Conservation (phyloP, 2,888 invertebrate genomes). For the Onthophagus sagittarius region DNA sequence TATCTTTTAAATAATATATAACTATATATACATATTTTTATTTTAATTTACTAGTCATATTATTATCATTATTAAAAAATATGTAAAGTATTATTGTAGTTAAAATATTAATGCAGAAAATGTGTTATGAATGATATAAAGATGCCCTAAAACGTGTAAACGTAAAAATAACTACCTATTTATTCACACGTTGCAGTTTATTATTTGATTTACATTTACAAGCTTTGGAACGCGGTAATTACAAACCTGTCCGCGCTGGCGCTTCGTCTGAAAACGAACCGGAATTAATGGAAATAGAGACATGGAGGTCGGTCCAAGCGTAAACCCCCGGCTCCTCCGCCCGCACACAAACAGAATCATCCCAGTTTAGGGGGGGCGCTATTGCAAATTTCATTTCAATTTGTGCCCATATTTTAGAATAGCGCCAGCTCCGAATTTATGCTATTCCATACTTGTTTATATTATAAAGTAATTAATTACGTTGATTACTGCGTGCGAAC, state of each 20-base stretch:
- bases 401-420: background rate
- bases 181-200: background rate
- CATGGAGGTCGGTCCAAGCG: background rate
- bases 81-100: no score
- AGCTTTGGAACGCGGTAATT: background rate
- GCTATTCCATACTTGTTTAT: background rate
- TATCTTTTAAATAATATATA: no score
- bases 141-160: background rate
- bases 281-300: background rate
- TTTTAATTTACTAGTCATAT: no score
- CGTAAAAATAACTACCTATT: background rate
- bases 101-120: no score
- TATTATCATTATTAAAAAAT: no score
- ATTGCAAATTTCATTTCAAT: background rate
- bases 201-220: background rate
- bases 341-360: background rate
- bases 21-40: no score
- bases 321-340: background rate
- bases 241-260: background rate
- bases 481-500: background rate
- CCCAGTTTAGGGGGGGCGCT: background rate
- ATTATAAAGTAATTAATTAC: background rate
- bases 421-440: background rate
- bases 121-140: no score
- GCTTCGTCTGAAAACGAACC: background rate